A percentile compares a stretch with the other conserved stretches of the same genome.
Conservation (phyloP, 2,113 vertebrate genomes). For the Pavo muticus region DNA sequence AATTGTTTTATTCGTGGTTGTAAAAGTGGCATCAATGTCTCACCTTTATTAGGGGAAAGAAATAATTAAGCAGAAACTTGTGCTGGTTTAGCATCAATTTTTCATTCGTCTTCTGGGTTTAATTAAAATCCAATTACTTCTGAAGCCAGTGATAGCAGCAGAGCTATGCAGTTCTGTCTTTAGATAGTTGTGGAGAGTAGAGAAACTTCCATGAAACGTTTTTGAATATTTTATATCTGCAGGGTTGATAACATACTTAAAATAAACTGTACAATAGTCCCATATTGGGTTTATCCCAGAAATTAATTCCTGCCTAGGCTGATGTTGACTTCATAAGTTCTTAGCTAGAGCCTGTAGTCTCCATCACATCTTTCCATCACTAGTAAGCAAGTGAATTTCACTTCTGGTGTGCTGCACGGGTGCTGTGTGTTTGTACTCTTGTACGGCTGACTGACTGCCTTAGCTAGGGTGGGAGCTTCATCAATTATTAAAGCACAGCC, state of each 20-base stretch:
- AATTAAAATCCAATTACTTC: not conserved
- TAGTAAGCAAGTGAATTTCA: not conserved
- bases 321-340: not conserved
- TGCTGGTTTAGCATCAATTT: not conserved
- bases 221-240: not conserved
- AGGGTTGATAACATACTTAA: not conserved
- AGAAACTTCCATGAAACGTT: not conserved
- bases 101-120: not conserved
- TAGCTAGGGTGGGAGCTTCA: not conserved
- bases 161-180: not conserved
- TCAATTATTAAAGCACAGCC: not conserved
- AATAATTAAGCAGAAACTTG: not conserved
- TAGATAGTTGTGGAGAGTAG: not conserved
- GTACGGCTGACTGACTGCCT: not conserved
- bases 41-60: accelerated
- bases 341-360: not conserved
- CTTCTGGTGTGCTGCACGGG: not conserved
- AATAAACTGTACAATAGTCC: not conserved
- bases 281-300: not conserved
- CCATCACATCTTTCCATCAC: accelerated
- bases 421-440: not conserved
- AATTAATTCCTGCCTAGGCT: not conserved
- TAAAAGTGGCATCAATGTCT: not conserved
- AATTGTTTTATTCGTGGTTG: not conserved
- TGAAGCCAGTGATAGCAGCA: not conserved